Conservation (phyloP, 2,888 invertebrate species). For the Mythimna albipuncta region DNA sequence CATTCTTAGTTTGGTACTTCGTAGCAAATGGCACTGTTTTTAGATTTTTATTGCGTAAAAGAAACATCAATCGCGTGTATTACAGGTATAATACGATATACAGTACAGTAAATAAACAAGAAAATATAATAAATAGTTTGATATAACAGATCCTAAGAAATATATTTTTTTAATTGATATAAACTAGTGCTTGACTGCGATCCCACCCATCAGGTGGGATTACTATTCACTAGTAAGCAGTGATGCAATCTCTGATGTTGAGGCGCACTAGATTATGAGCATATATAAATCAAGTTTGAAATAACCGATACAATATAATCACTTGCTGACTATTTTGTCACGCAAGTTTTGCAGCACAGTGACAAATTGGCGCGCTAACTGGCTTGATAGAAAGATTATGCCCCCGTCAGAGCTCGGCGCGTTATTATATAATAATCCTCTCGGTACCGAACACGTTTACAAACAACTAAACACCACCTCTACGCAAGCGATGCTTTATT, state of each 20-base stretch:
- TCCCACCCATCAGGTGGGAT: no score
- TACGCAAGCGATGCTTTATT: slow-evolving; percentile 18
- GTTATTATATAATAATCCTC: slow-evolving; percentile 42
- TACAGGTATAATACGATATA: background rate
- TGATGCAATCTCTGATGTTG: no score
- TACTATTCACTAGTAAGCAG: no score
- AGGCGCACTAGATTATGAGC: no score
- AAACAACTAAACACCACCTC: background rate
- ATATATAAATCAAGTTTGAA: slow-evolving; percentile 15
- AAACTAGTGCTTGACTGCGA: no score
- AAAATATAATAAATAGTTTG: background rate
- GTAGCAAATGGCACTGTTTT: slow-evolving; percentile 63
- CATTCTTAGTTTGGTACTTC: slow-evolving; percentile 45
- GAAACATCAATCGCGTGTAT: slow-evolving; percentile 12
- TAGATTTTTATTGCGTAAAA: slow-evolving; percentile 25
- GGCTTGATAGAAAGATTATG: slow-evolving; percentile 58
- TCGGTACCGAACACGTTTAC: slow-evolving; percentile 7
- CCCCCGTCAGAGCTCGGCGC: background rate
- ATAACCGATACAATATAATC: slow-evolving; percentile 19
- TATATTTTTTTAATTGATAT: background rate
- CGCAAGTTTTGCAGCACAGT: slow-evolving; percentile 48
- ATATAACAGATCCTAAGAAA: background rate
- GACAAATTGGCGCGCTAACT: slow-evolving; percentile 52
- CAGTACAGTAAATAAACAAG: background rate
- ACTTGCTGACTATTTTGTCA: slow-evolving; percentile 23